Conservation (phyloP, 2,797 vertebrate species). For the Poliocrania exsul region DNA sequence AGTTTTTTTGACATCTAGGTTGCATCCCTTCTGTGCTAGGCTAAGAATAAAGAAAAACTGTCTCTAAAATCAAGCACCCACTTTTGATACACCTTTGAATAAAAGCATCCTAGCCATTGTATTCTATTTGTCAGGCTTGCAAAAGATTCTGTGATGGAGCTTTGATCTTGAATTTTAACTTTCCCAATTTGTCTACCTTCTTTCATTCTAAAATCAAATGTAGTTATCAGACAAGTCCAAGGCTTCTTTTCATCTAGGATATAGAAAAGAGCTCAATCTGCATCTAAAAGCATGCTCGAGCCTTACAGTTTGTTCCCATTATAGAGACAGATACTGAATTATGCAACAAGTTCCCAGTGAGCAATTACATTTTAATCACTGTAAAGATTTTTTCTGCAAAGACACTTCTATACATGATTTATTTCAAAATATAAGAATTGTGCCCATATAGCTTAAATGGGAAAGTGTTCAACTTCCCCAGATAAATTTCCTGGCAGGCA, state of each 20-base stretch:
- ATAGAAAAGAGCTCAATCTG: constrained; percentile 52
- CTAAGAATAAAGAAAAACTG: constrained; percentile 7
- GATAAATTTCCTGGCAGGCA: constrained; percentile 38
- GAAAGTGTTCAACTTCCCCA: background rate
- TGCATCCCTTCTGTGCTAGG: background rate
- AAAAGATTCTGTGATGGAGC: constrained; percentile 37
- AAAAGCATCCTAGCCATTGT: constrained; percentile 38
- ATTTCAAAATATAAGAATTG: constrained; percentile 26
- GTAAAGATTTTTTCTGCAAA: constrained; percentile 51
- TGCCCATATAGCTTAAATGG: background rate
- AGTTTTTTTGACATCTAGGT: background rate
- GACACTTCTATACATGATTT: constrained; percentile 10
- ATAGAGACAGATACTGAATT: constrained; percentile 66
- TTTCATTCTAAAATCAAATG: constrained; percentile 61
- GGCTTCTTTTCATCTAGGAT: constrained; percentile 56
- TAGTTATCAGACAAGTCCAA: constrained; percentile 42
- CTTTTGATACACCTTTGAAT: constrained; percentile 43
- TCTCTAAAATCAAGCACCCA: constrained; percentile 45
- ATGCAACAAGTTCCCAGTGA: constrained; percentile 53
- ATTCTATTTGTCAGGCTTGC: constrained; percentile 40
- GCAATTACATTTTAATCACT: constrained; percentile 68
- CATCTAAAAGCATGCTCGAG: constrained; percentile 59
- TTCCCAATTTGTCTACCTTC: constrained; percentile 32
- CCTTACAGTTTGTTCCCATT: constrained; percentile 38
- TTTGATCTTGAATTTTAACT: constrained; percentile 64